Percentiles rank a stretch among this genome's conserved stretches.
phyloP scores from a whole-genome alignment of 2,113 vertebrate genomes.

The Pangasianodon hypophthalmus region DNA sequence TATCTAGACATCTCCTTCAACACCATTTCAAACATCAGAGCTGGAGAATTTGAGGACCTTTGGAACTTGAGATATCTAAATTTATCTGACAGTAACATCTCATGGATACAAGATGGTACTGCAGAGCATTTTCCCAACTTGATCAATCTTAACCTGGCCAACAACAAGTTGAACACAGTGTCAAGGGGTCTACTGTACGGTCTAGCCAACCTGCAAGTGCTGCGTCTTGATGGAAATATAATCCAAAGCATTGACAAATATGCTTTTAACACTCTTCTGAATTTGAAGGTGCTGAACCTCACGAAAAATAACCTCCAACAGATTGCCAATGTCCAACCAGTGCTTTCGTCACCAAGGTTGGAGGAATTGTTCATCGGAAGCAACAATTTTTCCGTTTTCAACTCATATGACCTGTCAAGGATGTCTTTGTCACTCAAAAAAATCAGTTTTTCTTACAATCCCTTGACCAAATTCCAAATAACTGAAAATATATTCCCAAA shows the following conservation, averaged over 20 bases:
- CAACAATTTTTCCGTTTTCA: conserved; percentile 36
- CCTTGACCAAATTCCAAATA: conserved; percentile 58
- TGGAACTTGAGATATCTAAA: conserved; percentile 42
- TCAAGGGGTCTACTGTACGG: conserved; percentile 12
- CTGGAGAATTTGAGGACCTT: conserved; percentile 33
- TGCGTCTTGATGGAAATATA: conserved; percentile 42
- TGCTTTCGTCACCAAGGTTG: conserved; percentile 17
- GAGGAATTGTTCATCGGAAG: conserved; percentile 42
- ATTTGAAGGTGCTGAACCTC: conserved; percentile 45
- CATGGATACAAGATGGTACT: conserved; percentile 39
- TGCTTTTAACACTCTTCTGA: conserved; percentile 40
- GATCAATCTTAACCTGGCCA: conserved; percentile 35
- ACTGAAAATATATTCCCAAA: conserved; percentile 64
- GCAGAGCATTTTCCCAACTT: conserved; percentile 38
- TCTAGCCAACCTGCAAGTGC: conserved; percentile 4
- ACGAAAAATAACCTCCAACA: conserved; percentile 36
- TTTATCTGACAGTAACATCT: conserved; percentile 46
- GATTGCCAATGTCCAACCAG: conserved; percentile 26
- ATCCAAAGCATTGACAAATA: conserved; percentile 31
- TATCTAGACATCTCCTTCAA: conserved; percentile 49
- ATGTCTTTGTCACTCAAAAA: conserved; percentile 31
- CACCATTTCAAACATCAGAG: conserved; percentile 34
- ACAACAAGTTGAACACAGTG: conserved; percentile 28
- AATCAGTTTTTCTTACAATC: conserved; percentile 42
- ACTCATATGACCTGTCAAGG: conserved; percentile 39